Percentiles rank a stretch among this genome's conserved stretches.
These are phyloP conservation scores for Ametastegia equiseti DNA, from an alignment of 2,888 invertebrate species.

Conservation along the genomic window DNA sequence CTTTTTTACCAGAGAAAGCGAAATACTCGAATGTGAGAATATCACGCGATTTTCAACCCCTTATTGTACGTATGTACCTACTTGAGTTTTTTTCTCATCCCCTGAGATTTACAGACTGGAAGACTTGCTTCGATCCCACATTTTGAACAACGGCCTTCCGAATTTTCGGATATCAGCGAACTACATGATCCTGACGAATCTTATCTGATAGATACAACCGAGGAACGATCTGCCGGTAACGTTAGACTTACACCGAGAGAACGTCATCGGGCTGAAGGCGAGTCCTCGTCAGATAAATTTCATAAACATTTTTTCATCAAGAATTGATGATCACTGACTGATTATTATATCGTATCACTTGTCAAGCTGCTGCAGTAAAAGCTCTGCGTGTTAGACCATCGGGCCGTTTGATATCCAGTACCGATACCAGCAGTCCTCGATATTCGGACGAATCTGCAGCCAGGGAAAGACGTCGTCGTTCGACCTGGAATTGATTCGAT, in stretches of 20 bases:
- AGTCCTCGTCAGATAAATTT: neutral
- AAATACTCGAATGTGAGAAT: conserved; percentile 17
- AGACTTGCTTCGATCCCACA: neutral
- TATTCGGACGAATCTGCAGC: conserved; percentile 8
- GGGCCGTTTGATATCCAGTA: conserved; percentile 22
- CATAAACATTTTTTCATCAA: neutral
- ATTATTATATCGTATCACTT: neutral
- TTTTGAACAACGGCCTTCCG: neutral
- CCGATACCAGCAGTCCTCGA: conserved; percentile 19
- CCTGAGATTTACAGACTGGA: conserved; percentile 11
- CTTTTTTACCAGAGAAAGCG: neutral
- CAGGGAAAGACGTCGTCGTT: conserved; percentile 35
- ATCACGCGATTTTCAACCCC: neutral
- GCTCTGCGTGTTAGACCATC: neutral
- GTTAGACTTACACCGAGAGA: conserved; percentile 24
- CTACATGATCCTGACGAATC: conserved; percentile 19
- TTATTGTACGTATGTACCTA: no score
- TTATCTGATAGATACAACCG: neutral
- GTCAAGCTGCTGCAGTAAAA: neutral
- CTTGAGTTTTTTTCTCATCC: neutral
- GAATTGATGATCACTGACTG: neutral
- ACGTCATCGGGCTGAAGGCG: conserved; percentile 27
- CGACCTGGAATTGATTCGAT: conserved; percentile 35
- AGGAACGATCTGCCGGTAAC: neutral
- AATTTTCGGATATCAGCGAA: neutral